phyloP scores from a whole-genome alignment of 2,113 vertebrate species.

The Oncorhynchus kisutch region DNA sequence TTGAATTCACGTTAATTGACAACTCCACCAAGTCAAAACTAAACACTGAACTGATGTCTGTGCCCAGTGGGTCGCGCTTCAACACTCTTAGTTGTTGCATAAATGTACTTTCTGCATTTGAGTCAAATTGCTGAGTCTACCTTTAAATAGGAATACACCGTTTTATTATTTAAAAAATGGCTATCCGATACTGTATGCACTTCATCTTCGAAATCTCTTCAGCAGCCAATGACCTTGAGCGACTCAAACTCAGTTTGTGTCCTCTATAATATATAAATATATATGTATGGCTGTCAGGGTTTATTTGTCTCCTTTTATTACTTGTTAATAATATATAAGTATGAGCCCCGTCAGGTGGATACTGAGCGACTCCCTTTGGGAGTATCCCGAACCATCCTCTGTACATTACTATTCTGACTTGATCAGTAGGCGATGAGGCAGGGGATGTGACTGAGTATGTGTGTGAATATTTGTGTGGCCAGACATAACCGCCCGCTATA shows the following conservation, averaged over 20 bases:
- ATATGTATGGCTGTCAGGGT: constrained; percentile 53
- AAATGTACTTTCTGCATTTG: too few species aligned
- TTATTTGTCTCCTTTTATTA: constrained; percentile 66
- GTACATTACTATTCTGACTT: constrained; percentile 18
- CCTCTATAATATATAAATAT: constrained; percentile 59
- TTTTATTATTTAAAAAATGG: too few species aligned
- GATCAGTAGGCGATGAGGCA: background rate
- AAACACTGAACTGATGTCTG: too few species aligned
- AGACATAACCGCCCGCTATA: background rate
- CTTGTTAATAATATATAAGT: constrained; percentile 69
- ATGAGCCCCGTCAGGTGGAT: constrained; percentile 34
- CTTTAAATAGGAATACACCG: too few species aligned
- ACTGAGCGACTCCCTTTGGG: constrained; percentile 36
- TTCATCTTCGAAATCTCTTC: background rate
- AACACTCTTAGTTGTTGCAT: too few species aligned
- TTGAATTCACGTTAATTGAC: too few species aligned
- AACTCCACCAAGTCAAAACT: too few species aligned
- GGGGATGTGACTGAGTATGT: background rate
- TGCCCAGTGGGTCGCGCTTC: too few species aligned
- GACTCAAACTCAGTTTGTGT: constrained; percentile 45
- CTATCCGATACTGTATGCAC: background rate
- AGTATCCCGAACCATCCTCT: constrained; percentile 14
- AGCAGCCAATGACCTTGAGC: constrained; percentile 46
- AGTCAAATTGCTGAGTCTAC: too few species aligned
- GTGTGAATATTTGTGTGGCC: constrained; percentile 6